These are phyloP conservation scores for Nerophis ophidion DNA, from an alignment of 2,113 vertebrate species.

Conservation along the genomic window DNA sequence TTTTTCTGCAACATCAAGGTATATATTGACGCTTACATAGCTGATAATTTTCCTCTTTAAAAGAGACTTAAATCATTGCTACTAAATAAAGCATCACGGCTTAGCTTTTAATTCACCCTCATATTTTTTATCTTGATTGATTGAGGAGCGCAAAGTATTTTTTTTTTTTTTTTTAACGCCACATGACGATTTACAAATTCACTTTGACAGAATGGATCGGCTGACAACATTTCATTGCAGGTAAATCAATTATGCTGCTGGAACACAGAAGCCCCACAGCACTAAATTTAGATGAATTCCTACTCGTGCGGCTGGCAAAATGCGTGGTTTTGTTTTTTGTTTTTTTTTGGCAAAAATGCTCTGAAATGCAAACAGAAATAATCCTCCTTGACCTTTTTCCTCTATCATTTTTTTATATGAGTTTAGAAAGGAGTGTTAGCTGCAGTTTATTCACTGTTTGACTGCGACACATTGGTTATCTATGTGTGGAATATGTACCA, in stretches of 20 bases:
- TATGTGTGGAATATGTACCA: background rate
- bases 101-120: slow-evolving; percentile 10
- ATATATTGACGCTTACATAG: too few species aligned
- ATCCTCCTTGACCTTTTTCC: background rate
- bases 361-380: slow-evolving; percentile 1
- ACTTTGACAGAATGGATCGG: slow-evolving; percentile 5
- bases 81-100: slow-evolving; percentile 18
- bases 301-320: background rate
- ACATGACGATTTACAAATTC: slow-evolving; percentile 5
- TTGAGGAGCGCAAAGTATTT: background rate
- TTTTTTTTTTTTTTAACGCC: background rate
- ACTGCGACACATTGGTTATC: background rate
- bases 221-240: background rate
- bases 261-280: slow-evolving; percentile 2
- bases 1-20: too few species aligned
- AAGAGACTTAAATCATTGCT: slow-evolving; percentile 1
- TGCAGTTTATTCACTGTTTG: background rate
- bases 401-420: background rate
- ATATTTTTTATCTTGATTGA: slow-evolving; percentile 7
- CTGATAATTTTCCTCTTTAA: too few species aligned
- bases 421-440: background rate
- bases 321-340: background rate
- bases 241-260: slow-evolving; percentile 1
- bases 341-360: background rate
- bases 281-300: background rate